Conservation (phyloP, 2,888 invertebrate species). For the Tanaodytes sp. region DNA sequence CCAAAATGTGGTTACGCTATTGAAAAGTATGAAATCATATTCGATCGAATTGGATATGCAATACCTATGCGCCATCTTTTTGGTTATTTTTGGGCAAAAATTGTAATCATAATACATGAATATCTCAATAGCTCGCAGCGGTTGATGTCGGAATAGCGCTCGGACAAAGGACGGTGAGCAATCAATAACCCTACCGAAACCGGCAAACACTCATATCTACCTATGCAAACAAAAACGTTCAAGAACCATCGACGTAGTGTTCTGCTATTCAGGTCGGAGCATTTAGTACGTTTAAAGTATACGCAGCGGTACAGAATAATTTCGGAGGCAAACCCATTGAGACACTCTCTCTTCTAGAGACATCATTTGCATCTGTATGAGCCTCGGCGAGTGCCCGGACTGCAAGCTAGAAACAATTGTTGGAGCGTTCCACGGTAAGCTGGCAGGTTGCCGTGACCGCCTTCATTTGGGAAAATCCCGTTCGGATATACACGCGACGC, state of each 20-base stretch:
- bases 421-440: conserved; percentile 33
- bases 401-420: conserved; percentile 48
- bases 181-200: too few species aligned
- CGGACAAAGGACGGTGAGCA: too few species aligned
- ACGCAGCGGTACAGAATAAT: conserved; percentile 24
- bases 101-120: too few species aligned
- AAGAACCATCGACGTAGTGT: not conserved
- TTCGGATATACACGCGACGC: conserved; percentile 48
- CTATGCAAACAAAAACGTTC: conserved; percentile 3
- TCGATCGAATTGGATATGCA: too few species aligned
- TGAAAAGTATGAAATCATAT: too few species aligned
- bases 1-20: too few species aligned
- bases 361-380: conserved; percentile 48
- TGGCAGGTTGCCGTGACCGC: conserved; percentile 48
- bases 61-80: too few species aligned
- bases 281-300: conserved; percentile 27
- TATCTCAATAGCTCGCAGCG: too few species aligned
- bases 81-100: too few species aligned
- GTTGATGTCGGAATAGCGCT: too few species aligned
- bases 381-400: too few species aligned
- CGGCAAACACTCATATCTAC: not conserved
- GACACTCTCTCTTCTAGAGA: conserved; percentile 22
- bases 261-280: conserved; percentile 6
- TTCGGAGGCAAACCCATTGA: conserved; percentile 26
- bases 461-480: conserved; percentile 54